phyloP scores from a whole-genome alignment of 2,113 vertebrate genomes.

The Aspiorhynchus laticeps region DNA sequence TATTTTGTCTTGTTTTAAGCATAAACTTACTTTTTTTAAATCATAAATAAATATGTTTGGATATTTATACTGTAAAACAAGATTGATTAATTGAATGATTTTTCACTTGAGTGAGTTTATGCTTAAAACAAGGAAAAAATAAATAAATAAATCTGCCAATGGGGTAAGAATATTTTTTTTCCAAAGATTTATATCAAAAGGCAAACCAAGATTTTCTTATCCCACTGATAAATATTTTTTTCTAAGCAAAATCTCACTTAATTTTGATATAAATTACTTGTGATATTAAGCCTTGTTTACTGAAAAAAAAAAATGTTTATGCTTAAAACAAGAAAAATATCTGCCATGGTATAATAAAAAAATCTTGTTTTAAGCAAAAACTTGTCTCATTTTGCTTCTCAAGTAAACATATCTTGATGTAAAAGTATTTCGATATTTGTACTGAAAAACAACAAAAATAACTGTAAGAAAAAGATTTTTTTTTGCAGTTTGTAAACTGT shows the following conservation, averaged over 20 bases:
- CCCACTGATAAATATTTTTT: neutral
- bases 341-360: too few species aligned
- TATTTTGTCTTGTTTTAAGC: neutral
- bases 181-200: too few species aligned
- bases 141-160: too few species aligned
- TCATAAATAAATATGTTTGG: neutral
- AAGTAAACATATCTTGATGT: neutral
- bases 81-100: too few species aligned
- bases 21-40: neutral
- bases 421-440: neutral
- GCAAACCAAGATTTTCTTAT: neutral
- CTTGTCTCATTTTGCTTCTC: neutral
- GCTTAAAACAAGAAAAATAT: too few species aligned
- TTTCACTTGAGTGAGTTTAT: too few species aligned
- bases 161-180: too few species aligned
- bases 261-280: neutral
- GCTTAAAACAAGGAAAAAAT: too few species aligned
- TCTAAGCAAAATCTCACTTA: neutral
- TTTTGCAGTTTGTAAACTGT: constrained; percentile 32
- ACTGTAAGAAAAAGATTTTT: neutral
- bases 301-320: too few species aligned
- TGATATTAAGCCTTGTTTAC: too few species aligned
- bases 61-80: neutral
- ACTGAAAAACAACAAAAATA: neutral
- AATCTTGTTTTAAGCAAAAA: too few species aligned